Base-by-base conservation (phyloP, 2,113 vertebrate genomes). In the Acrocephalus arundinaceus region DNA sequence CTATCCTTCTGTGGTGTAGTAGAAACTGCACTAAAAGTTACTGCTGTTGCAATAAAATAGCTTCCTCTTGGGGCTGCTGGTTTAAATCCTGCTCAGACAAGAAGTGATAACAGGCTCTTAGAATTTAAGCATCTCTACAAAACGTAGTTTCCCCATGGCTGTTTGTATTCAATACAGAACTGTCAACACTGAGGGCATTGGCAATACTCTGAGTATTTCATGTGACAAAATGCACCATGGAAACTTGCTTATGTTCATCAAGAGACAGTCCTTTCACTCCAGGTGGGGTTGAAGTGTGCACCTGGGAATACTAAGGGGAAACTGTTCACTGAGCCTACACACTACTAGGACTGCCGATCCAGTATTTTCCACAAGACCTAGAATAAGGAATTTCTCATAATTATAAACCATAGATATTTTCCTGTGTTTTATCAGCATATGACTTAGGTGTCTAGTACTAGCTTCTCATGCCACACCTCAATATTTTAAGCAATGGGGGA, bases 41-140 rank as follows among this genome's bases (percentile, higher is more conserved):
- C 66, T 82, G 58, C 66, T 84, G 20, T 62, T 94, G 73, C 52
- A 89, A 93, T 93, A 94, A 95, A 95, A 71, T 66, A 73, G 68
- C 66, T 80, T 91, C 13, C 41, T 88, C 55, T 86, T 6, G 3
- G 67, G 45, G 49, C 45, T 91, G 51, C 39, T 88, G 73, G 22
- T 83, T 80, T 83, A 74, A 90, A 93, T 92, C 79, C 75, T 88
- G 67, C 67, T 93, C 72, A 68, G 74, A 80, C 78, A 80, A 87
- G 66, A 66, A 74, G 37, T 33, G 21, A 37, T 88, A 71, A 52
- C 14, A 7, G 76, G 30, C 67, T 93, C 46, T 57, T 89, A 52
- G 4, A 35, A 49, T 73, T 82, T n/a, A 78, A 74, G 77, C 37
- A 76, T 22, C 62, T 86, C 46, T 82, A 79, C 2, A 12, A 87